Evolutionary conservation across 2,888 invertebrate species (phyloP).

Genomic region (Torymus auratus): DNA sequence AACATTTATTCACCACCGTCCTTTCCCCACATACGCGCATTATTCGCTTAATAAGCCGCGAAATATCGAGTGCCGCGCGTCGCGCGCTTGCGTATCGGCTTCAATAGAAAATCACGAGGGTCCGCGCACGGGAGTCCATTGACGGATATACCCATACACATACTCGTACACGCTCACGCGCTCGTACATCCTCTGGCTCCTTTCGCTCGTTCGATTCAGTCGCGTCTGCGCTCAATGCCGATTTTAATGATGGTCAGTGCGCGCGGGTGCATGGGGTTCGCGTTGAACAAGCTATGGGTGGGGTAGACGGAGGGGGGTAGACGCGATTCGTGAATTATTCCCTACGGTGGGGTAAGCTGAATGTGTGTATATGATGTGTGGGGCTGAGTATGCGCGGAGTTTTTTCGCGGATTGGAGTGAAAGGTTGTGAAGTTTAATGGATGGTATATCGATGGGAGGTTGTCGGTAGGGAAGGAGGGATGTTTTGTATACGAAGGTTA

Average conservation of each 20-base stretch:
- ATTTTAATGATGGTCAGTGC: neutral
- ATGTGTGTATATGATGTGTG: no score
- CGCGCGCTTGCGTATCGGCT: no score
- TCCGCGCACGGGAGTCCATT: neutral
- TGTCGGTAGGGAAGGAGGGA: no score
- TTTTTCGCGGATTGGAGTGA: no score
- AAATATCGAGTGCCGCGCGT: constrained; percentile 36
- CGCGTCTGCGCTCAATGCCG: constrained; percentile 11
- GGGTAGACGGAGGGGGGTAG: neutral
- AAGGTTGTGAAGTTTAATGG: no score
- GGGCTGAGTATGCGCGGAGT: no score
- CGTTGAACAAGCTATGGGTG: no score
- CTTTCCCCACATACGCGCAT: neutral
- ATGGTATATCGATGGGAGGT: no score
- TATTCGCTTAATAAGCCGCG: constrained; percentile 38
- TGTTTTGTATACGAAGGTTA: no score
- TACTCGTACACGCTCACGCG: neutral
- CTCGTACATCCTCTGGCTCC: neutral
- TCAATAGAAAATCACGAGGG: neutral
- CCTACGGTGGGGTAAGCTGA: no score
- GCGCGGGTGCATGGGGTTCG: neutral
- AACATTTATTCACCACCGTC: constrained; percentile 1
- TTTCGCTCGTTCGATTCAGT: constrained; percentile 8
- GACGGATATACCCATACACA: neutral
- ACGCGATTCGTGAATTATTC: no score